Evolutionary conservation across 1,140 invertebrate genomes (phyloP), one percentile per base, ranked within the genome.

Genomic region (Drosophila eugracilis): DNA sequence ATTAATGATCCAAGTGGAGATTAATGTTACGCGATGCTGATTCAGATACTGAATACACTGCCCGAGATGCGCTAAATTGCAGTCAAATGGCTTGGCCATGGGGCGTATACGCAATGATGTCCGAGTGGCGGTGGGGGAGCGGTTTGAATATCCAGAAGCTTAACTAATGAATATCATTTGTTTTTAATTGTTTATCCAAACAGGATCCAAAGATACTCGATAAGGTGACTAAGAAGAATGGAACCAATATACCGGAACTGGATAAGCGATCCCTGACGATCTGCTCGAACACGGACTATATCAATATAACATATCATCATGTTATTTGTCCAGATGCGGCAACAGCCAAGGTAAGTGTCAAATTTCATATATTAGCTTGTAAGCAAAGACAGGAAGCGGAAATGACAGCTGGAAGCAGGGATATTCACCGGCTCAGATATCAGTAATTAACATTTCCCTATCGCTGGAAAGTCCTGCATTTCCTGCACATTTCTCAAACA

Each of bases 301-400:
- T 99, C 80, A 99, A 99, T 92, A 98, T 99, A 91, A 99, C 97
- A 93, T 99, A 99, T 92, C 98, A 98, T 77, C 98, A 99, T 92
- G 95, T 99, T 75, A 96, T 99, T 32, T 99, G 97, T 91, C 95
- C 97, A 19, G 96, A 98, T 93, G 94, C 95, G 19, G 96, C 95
- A 65, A 97, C 96, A 21, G 98, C 98, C 44, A 98, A 97, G 95
- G 98, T 98, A 93, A 85, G 57, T 77, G 2, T 9, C 7, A 0
- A n/a, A n/a, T n/a, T 5, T 7, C 5, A n/a, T 12, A 1, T 6
- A 41, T 14, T 32, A 5, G n/a, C 3, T 12, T 5, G n/a, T 5
- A 14, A 19, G 14, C 1, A 32, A 14, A 17, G 12, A 15, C 10
- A 19, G 4, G 5, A 7, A 24, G 22, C 21, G 14, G n/a, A 15